phyloP scores from a whole-genome alignment of 2,113 vertebrate species.

The Neofelis nebulosa region DNA sequence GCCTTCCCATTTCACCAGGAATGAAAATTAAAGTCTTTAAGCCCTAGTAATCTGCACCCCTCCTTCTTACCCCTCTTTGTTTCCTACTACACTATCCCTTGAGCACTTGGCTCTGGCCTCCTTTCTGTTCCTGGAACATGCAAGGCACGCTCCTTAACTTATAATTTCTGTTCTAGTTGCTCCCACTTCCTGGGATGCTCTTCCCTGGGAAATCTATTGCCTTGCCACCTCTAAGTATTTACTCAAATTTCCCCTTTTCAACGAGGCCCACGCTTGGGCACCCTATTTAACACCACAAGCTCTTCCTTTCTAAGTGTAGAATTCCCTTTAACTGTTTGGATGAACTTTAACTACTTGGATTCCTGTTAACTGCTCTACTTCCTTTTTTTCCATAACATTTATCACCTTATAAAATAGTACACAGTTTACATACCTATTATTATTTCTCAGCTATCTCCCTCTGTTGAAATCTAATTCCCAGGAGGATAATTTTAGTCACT shows the following conservation, averaged over 20 bases:
- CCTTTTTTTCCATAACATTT: neutral
- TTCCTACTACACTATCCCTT: neutral
- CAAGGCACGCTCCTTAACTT: neutral
- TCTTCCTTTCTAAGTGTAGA: neutral
- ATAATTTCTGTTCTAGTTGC: neutral
- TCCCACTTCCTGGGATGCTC: neutral
- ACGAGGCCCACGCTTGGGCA: neutral
- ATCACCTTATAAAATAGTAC: neutral
- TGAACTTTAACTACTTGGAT: neutral
- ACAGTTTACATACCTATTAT: neutral
- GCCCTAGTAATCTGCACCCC: neutral
- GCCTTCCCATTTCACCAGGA: neutral
- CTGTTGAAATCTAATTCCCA: neutral
- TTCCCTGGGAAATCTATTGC: neutral
- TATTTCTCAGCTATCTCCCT: neutral
- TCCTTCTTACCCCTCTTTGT: neutral
- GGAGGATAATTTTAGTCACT: neutral
- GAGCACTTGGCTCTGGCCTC: neutral
- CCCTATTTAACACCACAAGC: neutral
- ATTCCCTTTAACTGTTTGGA: too few species aligned
- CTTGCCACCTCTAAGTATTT: neutral
- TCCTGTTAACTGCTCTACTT: neutral
- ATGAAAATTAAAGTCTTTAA: neutral
- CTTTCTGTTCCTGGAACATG: neutral
- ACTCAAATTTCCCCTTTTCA: neutral